Evolutionary conservation across 2,888 invertebrate species (phyloP), one percentile per base, ranked within the genome.

Genomic region (Sepiola atlantica): DNA sequence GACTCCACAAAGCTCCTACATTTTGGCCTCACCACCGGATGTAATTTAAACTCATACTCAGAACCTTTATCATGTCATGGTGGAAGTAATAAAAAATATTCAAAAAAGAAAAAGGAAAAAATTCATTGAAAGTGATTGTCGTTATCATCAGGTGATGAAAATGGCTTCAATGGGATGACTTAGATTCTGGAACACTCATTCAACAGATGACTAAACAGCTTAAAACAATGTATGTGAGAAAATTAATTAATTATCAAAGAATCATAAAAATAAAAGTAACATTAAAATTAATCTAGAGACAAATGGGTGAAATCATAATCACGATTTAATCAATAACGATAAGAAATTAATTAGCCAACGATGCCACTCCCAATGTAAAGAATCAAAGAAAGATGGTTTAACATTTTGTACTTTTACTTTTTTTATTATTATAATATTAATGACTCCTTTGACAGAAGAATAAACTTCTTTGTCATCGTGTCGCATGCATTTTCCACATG

Each of bases 331-430:
- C 77, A 77, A 77, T 77, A 77, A 14, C 77, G n/a, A n/a, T 77
- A 77, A 77, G 77, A 77, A 77, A 77, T 77, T 77, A 77, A 77
- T 77, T 77, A n/a, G 77, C 77, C 77, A 77, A 77, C 32, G 32
- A 18, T 77, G 77, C 77, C 77, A 77, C 77, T 77, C 77, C 77
- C 32, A 77, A 32, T n/a, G 32, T 14, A n/a, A n/a, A 18, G 32
- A 77, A n/a, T 77, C n/a, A n/a, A 77, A 77, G 32, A n/a, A 77
- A n/a, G n/a, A 77, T 2, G 18, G n/a, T n/a, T n/a, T 14, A n/a
- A n/a, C n/a, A 77, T 77, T 77, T 77, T 77, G 16, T 61, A 61
- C 28, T 61, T 77, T n/a, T 14, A 16, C 4, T 32, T 77, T n/a
- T n/a, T n/a, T n/a, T n/a, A 16, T n/a, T 77, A 0, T n/a, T 32